Percentiles rank a stretch among this genome's conserved stretches.
phyloP scores from a whole-genome alignment of 2,113 vertebrate species.

The Antigone vipio region DNA sequence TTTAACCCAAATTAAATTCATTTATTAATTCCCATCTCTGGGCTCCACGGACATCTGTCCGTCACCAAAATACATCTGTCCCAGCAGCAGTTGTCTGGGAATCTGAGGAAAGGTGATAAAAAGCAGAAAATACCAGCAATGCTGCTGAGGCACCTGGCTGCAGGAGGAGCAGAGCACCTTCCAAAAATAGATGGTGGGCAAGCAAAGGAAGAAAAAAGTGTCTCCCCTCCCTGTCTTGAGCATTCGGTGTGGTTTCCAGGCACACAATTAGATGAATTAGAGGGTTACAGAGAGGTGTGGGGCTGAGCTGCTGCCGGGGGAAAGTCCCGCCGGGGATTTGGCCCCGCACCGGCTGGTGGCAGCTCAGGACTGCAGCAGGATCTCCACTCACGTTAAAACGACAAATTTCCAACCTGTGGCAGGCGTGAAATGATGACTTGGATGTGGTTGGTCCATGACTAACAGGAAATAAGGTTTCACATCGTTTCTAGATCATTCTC shows the following conservation, averaged over 20 bases:
- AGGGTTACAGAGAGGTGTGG: not conserved
- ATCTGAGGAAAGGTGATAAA: not conserved
- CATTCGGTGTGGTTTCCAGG: not conserved
- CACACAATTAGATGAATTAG: not conserved
- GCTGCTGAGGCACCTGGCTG: not conserved
- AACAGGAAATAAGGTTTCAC: not conserved
- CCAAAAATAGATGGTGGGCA: not conserved
- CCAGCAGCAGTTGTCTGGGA: not conserved
- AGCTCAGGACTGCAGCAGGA: not conserved
- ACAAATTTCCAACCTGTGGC: not conserved
- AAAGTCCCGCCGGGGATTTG: not conserved
- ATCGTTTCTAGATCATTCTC: not conserved
- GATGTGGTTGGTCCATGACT: not conserved
- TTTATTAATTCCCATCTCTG: not conserved
- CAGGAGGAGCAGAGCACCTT: not conserved
- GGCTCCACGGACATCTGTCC: not conserved
- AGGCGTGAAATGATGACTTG: accelerated
- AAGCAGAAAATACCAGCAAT: not conserved
- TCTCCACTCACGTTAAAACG: not conserved
- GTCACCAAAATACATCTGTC: not conserved
- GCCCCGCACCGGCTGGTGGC: not conserved
- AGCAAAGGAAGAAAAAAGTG: not conserved
- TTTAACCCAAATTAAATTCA: not conserved
- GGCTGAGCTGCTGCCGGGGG: not conserved
- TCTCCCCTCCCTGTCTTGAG: not conserved